A percentile compares a stretch with the other conserved stretches of the same genome.
Conservation (phyloP, 2,888 invertebrate species). For the Ophion ellenae region DNA sequence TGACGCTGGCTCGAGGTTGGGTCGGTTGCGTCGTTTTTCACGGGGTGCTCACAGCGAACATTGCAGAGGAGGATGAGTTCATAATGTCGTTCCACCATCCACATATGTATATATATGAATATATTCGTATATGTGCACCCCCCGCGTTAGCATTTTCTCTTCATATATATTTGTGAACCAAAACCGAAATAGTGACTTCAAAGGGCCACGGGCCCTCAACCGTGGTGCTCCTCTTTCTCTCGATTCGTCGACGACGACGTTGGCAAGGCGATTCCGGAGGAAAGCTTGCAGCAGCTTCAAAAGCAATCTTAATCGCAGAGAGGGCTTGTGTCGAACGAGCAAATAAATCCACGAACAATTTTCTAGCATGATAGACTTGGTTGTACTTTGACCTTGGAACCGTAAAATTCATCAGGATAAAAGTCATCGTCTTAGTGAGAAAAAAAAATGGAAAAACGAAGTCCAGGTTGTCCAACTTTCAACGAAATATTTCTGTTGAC, state of each 20-base stretch:
- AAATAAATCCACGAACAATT: conserved; percentile 10
- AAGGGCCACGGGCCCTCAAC: conserved; percentile 37
- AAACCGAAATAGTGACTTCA: conserved; percentile 66
- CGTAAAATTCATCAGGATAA: conserved; percentile 4
- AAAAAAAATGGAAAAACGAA: neutral
- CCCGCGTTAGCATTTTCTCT: neutral
- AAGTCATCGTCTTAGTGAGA: neutral
- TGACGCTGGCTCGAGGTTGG: too few species aligned
- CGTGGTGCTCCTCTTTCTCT: conserved; percentile 17
- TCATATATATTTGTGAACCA: neutral
- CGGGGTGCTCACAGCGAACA: neutral
- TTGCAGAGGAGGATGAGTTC: neutral
- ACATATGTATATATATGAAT: neutral
- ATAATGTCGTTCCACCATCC: neutral
- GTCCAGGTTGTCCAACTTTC: neutral
- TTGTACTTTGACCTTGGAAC: neutral
- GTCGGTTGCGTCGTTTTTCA: too few species aligned
- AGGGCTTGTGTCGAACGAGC: conserved; percentile 25
- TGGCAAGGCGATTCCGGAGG: conserved; percentile 25
- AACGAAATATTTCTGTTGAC: neutral
- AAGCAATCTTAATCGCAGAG: conserved; percentile 65
- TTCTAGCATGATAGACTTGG: conserved; percentile 3
- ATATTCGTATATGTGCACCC: neutral
- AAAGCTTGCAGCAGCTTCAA: conserved; percentile 60
- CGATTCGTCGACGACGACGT: conserved; percentile 21